Evolutionary conservation across 2,113 vertebrate genomes (phyloP), one percentile per base, ranked within the genome.

Genomic region (Peromyscus polionotus): DNA sequence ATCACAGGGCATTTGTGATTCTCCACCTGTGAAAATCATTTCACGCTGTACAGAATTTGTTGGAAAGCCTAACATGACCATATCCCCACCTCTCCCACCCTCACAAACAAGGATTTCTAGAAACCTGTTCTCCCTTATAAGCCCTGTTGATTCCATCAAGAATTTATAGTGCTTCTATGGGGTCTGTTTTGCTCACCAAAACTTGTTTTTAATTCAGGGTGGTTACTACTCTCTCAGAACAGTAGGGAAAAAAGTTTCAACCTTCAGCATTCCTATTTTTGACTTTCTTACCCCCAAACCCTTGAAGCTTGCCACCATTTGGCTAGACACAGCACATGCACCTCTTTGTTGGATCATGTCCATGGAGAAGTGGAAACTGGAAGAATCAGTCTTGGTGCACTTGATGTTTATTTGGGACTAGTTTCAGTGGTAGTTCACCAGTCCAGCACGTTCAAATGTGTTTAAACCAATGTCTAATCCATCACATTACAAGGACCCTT

Each of bases 221-320:
- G 24, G 36, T 51, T 75, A n/a, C 9, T 93, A 22, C 4, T 65
- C 51, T 72, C 42, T 59, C 5, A 2, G 39, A 39, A 12, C 16
- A 88, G 7, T 48, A 89, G 65, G 65, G 24, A 10, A 20, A 22
- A 39, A 31, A 11, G 3, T 51, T 57, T 57, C 51, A 54, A 17
- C 51, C 51, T 85, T 95, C 26, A 76, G 59, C n/a, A 45, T 91
- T 95, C 54, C 83, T 12, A 48, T 57, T 70, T 93, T 54, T 79
- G 8, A 63, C 8, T 77, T 90, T 96, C 51, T 86, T 91, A 22
- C 24, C 61, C 54, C 54, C 80, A 75, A 88, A 76, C 90, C 33
- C 5, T 75, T 89, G 2, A 89, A 76, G 14, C 36, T 76, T 93
- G 75, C 76, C 24, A 4, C 79, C 65, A 9, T 79, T 79, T 73